Conservation (phyloP, 1,140 invertebrate species). For the Triops cancriformis region DNA sequence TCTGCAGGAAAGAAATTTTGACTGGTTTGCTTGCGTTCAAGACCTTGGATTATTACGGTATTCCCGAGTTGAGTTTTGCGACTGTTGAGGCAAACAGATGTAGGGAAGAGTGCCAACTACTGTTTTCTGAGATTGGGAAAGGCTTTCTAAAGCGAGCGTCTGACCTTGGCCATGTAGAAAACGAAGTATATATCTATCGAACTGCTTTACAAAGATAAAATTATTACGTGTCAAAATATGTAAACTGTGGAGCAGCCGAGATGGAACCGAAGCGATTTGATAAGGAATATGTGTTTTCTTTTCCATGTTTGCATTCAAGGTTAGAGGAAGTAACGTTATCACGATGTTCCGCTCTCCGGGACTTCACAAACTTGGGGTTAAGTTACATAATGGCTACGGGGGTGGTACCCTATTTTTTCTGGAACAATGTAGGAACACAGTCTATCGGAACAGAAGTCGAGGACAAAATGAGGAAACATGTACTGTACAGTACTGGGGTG, state of each 20-base stretch:
- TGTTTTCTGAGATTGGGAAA: not conserved
- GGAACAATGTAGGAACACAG: not conserved
- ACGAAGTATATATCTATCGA: not conserved
- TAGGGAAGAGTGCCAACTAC: conserved; percentile 1
- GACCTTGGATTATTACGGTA: not conserved
- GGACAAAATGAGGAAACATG: not conserved
- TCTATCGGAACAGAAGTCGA: not conserved
- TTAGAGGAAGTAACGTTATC: conserved; percentile 10
- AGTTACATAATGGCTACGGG: not conserved
- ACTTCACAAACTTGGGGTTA: not conserved
- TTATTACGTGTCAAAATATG: not conserved
- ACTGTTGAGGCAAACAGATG: conserved; percentile 16
- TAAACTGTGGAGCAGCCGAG: not conserved
- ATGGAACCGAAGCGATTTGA: not conserved
- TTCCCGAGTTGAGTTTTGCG: not conserved
- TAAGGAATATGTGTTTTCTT: not conserved
- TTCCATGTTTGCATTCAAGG: not conserved
- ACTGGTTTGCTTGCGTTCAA: not conserved
- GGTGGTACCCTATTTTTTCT: not conserved
- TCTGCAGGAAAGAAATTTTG: not conserved
- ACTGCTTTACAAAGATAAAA: not conserved
- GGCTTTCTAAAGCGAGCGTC: not conserved
- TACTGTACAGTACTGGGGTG: not conserved
- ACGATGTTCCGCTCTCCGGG: not conserved
- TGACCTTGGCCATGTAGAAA: conserved; percentile 18